Percentiles rank a stretch among this genome's conserved stretches.
These are phyloP conservation scores for Anguilla megastoma DNA, from an alignment of 2,797 vertebrate species.

Conservation along the genomic window DNA sequence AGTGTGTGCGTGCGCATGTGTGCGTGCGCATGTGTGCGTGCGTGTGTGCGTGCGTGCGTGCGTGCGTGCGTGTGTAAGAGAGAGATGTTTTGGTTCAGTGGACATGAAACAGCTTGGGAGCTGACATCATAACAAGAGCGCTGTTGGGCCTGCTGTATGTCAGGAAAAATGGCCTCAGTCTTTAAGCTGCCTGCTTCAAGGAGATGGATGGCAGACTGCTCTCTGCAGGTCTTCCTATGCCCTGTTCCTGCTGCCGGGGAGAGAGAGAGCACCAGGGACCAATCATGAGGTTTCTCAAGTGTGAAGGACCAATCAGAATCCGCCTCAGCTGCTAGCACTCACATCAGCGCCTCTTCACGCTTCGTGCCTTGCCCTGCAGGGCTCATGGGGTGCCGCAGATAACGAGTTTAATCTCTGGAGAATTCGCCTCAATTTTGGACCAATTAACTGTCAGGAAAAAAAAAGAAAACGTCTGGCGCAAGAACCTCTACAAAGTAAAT, in stretches of 20 bases:
- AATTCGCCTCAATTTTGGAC: not conserved
- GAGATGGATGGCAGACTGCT: constrained; percentile 32
- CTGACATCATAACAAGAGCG: not conserved
- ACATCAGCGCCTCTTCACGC: not conserved
- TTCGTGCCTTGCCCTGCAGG: not conserved
- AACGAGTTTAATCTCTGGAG: not conserved
- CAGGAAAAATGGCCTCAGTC: constrained; percentile 4
- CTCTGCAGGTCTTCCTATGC: constrained; percentile 19
- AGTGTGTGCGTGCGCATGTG: not conserved
- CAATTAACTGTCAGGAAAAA: too few relatives aligned
- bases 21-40: not conserved
- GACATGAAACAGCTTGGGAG: constrained; percentile 30
- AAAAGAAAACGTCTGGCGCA: not conserved
- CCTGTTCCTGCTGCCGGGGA: not conserved
- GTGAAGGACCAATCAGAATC: not conserved
- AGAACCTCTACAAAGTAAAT: not conserved
- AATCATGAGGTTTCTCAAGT: constrained; percentile 19
- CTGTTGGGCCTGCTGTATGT: constrained; percentile 18
- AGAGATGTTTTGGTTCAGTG: constrained; percentile 30
- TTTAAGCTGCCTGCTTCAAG: constrained; percentile 18
- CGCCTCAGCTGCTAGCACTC: not conserved
- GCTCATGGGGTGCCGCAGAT: not conserved
- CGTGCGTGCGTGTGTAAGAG: too few relatives aligned
- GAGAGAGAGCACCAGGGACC: constrained; percentile 22
- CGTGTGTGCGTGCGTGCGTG: not conserved